These are phyloP conservation scores for Macrobrachium rosenbergii DNA, from an alignment of 1,140 invertebrate species.

Conservation along the genomic window DNA sequence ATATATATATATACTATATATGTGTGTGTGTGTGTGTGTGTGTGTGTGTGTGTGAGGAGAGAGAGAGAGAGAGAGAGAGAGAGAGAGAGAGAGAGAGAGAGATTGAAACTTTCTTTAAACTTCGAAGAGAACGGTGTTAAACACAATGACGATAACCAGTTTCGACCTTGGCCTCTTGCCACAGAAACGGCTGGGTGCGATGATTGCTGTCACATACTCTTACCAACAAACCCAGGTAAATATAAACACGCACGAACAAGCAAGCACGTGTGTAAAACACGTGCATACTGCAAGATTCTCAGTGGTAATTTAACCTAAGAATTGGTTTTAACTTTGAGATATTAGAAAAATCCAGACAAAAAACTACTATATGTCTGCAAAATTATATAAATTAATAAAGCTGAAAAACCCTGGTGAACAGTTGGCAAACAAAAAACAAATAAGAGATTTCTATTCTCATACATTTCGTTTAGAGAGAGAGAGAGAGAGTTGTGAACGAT, in stretches of 20 bases:
- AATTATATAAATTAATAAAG: too few relatives aligned
- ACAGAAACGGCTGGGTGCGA: too few relatives aligned
- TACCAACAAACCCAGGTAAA: background rate
- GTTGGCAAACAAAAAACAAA: too few relatives aligned
- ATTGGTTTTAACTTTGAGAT: background rate
- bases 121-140: background rate
- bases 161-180: background rate
- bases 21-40: too few relatives aligned
- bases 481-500: too few relatives aligned
- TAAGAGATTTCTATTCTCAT: too few relatives aligned
- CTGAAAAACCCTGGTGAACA: too few relatives aligned
- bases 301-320: background rate
- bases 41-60: too few relatives aligned
- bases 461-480: too few relatives aligned
- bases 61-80: background rate
- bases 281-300: background rate
- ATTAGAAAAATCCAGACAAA: too few relatives aligned
- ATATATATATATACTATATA: background rate
- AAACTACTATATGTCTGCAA: too few relatives aligned
- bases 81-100: constrained; percentile 13
- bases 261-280: background rate
- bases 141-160: background rate
- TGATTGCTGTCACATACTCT: too few relatives aligned
- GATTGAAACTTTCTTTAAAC: background rate
- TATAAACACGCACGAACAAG: constrained; percentile 33